phyloP scores from a whole-genome alignment of 2,888 invertebrate genomes.

The Cetonia aurata region DNA sequence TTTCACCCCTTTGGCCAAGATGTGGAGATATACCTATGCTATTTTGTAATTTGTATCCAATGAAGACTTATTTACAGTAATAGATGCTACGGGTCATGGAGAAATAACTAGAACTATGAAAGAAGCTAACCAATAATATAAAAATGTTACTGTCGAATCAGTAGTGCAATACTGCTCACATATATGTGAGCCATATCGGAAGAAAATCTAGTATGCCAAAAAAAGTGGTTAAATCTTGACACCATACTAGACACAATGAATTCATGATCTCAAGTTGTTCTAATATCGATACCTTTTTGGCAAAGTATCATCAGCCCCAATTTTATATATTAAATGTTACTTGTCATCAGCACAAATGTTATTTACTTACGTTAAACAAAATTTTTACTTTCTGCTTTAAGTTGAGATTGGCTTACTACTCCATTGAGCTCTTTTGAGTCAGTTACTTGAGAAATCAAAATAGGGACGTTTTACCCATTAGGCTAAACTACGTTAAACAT shows the following conservation, averaged over 20 bases:
- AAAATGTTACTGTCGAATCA: conserved; percentile 21
- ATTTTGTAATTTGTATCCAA: conserved; percentile 14
- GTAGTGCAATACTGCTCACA: conserved; percentile 26
- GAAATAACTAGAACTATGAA: conserved; percentile 1
- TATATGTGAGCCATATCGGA: background rate
- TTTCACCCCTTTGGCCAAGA: conserved; percentile 19
- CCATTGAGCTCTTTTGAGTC: no score
- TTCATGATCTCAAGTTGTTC: background rate
- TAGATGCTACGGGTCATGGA: conserved; percentile 32
- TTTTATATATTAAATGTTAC: no score
- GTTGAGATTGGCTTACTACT: no score
- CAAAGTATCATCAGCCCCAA: no score
- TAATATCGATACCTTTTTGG: no score
- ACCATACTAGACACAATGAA: conserved; percentile 33
- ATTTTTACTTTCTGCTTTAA: no score
- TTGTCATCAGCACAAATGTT: no score
- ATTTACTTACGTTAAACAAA: no score
- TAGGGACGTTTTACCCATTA: no score
- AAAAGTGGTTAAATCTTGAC: conserved; percentile 26
- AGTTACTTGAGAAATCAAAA: no score
- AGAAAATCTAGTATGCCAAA: background rate
- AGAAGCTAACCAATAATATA: conserved; percentile 27
- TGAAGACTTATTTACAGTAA: conserved; percentile 20
- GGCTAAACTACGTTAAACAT: no score
- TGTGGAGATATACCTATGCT: conserved; percentile 19